These are phyloP conservation scores for Antennarius maculatus DNA, from an alignment of 2,797 vertebrate genomes.

Conservation along the genomic window DNA sequence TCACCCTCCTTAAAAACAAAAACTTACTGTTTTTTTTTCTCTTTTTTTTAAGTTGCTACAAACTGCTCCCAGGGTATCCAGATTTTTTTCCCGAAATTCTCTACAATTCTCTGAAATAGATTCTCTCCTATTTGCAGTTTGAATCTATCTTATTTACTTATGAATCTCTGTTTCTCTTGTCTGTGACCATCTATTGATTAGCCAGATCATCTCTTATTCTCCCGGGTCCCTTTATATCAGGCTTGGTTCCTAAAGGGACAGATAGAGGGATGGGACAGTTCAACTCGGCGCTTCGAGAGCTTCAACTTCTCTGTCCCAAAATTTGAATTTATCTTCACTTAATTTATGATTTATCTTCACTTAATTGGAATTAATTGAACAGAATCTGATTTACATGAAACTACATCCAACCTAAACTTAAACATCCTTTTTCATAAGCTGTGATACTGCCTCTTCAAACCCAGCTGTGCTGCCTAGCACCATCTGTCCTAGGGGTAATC, in stretches of 20 bases:
- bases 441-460: conserved; percentile 47
- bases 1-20: conserved; percentile 27
- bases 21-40: neutral
- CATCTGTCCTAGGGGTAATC: conserved; percentile 55
- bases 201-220: conserved; percentile 23
- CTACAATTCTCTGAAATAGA: too few species aligned
- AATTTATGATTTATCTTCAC: conserved; percentile 12
- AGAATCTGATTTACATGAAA: conserved; percentile 52
- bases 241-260: conserved; percentile 22
- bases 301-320: conserved; percentile 16
- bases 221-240: conserved; percentile 37
- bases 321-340: conserved; percentile 30
- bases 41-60: conserved; percentile 11
- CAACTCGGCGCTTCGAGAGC: neutral
- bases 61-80: conserved; percentile 56
- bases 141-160: conserved; percentile 35
- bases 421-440: conserved; percentile 42
- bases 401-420: conserved; percentile 42
- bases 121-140: conserved; percentile 26
- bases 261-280: conserved; percentile 18
- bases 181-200: conserved; percentile 55
- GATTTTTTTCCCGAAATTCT: conserved; percentile 45
- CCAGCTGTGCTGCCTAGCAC: conserved; percentile 20
- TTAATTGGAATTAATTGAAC: conserved; percentile 35
- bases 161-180: conserved; percentile 35